Conservation (phyloP, 2,797 vertebrate genomes). For the Lemur catta region DNA sequence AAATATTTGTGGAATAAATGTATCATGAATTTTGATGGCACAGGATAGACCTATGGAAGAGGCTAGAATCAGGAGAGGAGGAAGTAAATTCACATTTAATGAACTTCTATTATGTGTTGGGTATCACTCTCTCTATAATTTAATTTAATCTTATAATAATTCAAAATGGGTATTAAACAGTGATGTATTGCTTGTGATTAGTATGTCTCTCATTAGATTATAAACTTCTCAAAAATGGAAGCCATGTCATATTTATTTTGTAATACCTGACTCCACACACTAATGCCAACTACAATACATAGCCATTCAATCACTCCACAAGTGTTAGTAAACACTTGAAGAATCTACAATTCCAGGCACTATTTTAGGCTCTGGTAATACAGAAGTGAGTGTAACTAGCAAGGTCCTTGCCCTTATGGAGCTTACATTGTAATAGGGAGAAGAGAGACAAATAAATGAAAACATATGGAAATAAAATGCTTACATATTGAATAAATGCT, state of each 20-base stretch:
- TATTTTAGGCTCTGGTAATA: not conserved
- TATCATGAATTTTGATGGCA: not conserved
- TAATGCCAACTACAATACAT: not conserved
- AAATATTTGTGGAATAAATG: not conserved
- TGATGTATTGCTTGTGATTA: not conserved
- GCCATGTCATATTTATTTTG: not conserved
- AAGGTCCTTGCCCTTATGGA: not conserved
- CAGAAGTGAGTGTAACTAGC: not conserved
- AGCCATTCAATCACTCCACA: not conserved
- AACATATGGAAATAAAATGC: not conserved
- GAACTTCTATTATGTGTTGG: not conserved
- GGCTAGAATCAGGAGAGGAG: not conserved
- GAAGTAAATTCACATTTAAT: not conserved
- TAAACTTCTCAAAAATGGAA: not conserved
- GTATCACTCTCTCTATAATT: not conserved
- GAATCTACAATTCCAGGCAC: not conserved
- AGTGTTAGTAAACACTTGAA: not conserved
- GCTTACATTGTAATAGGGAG: not conserved
- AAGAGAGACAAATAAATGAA: not conserved
- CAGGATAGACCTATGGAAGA: not conserved
- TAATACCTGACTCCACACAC: not conserved
- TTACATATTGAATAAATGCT: not conserved
- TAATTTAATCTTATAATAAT: not conserved
- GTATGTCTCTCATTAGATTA: not conserved
- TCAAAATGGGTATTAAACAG: not conserved